Evolutionary conservation across 2,797 vertebrate genomes (phyloP).

Genomic region (Taeniopygia guttata): DNA sequence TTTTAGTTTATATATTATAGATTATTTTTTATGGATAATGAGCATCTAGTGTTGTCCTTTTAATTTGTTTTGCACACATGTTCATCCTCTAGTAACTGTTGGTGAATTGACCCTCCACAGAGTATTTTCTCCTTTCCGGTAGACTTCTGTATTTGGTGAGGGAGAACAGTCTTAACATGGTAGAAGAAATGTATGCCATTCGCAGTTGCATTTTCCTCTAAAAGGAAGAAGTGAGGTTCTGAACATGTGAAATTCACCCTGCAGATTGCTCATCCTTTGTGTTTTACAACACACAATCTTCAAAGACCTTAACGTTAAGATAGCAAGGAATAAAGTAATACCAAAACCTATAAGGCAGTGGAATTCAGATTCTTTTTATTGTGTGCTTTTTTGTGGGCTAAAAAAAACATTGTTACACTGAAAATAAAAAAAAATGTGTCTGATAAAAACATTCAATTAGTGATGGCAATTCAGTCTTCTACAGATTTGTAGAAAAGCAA

Average conservation of each 20-base stretch:
- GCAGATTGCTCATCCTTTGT: background rate
- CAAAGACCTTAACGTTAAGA: background rate
- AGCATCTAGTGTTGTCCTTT: background rate
- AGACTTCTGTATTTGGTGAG: background rate
- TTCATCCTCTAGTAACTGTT: background rate
- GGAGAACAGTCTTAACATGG: background rate
- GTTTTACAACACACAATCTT: background rate
- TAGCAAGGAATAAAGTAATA: background rate
- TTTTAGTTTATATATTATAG: background rate
- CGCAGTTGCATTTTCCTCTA: background rate
- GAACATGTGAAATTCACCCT: background rate
- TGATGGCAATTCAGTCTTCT: background rate
- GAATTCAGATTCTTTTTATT: background rate
- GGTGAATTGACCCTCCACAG: background rate
- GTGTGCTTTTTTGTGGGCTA: background rate
- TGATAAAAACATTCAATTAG: background rate
- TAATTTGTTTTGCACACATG: background rate
- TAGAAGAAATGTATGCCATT: background rate
- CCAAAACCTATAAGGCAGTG: background rate
- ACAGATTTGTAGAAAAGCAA: background rate
- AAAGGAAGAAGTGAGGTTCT: background rate
- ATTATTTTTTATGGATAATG: background rate
- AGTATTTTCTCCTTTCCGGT: background rate
- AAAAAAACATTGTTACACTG: background rate
- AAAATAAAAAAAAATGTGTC: background rate